These are phyloP conservation scores for Medauroidea extradentata DNA, from an alignment of 1,140 invertebrate genomes.

Conservation along the genomic window DNA sequence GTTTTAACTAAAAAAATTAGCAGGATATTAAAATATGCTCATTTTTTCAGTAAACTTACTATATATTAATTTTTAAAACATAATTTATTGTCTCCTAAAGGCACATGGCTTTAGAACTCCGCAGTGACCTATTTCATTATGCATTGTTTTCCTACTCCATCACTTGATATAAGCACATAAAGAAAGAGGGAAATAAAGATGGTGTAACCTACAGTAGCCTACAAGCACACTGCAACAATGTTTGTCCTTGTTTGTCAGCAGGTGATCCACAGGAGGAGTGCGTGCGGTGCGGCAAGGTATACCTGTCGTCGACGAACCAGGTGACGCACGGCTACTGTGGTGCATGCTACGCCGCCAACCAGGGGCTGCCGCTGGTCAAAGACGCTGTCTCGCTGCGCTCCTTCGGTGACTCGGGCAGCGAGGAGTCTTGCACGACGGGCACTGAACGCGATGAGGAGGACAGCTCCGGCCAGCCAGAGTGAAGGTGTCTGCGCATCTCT, in stretches of 20 bases:
- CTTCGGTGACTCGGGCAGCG: conserved; percentile 22
- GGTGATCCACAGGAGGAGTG: conserved; percentile 43
- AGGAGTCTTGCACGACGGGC: conserved; percentile 23
- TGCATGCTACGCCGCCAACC: conserved; percentile 35
- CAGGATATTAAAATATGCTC: no score
- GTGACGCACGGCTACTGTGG: conserved; percentile 36
- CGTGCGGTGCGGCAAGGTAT: conserved; percentile 37
- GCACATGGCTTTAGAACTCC: no score
- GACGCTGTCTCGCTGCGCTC: conserved; percentile 16
- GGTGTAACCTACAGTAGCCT: no score
- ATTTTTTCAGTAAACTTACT: no score
- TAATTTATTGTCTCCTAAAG: no score
- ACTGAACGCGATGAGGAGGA: conserved; percentile 23
- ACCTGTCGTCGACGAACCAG: conserved; percentile 28
- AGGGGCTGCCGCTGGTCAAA: conserved; percentile 28
- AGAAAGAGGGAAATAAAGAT: no score
- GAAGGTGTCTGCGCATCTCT: background rate
- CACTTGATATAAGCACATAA: no score
- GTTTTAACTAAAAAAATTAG: no score
- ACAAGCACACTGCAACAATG: no score
- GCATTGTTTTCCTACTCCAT: no score
- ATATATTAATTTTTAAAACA: no score
- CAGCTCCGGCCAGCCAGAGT: conserved; percentile 1
- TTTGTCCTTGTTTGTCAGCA: conserved; percentile 21
- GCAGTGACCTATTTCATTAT: no score